Conservation (phyloP, 2,797 vertebrate species). For the Aphelocoma californica region DNA sequence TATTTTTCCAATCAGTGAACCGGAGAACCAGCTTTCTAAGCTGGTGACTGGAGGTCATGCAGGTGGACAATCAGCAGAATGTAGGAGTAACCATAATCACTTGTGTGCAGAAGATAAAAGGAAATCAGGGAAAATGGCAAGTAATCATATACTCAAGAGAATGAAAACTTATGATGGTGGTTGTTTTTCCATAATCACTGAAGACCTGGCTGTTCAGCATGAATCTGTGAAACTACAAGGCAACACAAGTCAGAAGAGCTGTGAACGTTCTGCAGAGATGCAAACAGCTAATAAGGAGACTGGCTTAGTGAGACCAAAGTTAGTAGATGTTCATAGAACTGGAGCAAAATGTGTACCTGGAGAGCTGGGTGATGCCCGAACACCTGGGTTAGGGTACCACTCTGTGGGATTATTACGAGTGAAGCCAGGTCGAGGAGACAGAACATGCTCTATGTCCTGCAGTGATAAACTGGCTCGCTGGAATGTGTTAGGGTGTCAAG, state of each 20-base stretch:
- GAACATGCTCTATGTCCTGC: constrained; percentile 90
- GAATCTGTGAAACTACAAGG: neutral
- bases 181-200: neutral
- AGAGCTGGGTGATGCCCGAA: constrained; percentile 72
- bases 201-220: neutral
- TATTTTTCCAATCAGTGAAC: constrained; percentile 84
- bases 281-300: neutral
- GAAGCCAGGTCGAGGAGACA: constrained; percentile 92
- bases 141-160: constrained; percentile 34
- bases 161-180: neutral
- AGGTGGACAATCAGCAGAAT: neutral
- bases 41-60: constrained; percentile 17
- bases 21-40: constrained; percentile 74
- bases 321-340: constrained; percentile 85
- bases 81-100: neutral
- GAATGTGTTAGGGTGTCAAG: constrained; percentile 91
- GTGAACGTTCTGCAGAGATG: neutral
- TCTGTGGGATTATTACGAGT: constrained; percentile 82
- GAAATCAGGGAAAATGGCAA: constrained; percentile 11
- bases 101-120: constrained; percentile 64
- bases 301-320: neutral
- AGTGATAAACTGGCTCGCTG: constrained; percentile 95
- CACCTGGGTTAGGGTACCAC: constrained; percentile 83
- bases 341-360: constrained; percentile 92
- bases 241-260: neutral